Evolutionary conservation across 2,888 invertebrate species (phyloP).

Genomic region (Ennomos quercinarius): DNA sequence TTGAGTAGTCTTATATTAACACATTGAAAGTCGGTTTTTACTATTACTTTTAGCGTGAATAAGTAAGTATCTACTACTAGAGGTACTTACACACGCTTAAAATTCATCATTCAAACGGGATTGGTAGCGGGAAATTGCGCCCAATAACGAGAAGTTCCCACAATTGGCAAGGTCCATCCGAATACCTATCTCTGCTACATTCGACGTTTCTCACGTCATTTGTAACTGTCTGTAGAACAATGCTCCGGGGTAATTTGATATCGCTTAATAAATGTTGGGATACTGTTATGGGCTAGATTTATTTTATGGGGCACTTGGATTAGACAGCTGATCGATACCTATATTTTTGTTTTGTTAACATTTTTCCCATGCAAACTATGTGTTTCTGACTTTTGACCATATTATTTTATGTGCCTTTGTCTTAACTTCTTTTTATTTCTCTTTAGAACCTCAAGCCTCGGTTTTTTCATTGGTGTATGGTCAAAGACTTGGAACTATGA

Average conservation of each 20-base stretch:
- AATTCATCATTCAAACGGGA: conserved; percentile 35
- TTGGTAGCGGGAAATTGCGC: conserved; percentile 48
- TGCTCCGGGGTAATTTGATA: conserved; percentile 65
- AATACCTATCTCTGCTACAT: conserved; percentile 44
- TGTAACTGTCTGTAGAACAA: conserved; percentile 56
- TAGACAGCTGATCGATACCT: conserved; percentile 29
- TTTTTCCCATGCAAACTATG: conserved; percentile 10
- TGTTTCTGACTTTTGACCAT: neutral
- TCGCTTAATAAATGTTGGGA: conserved; percentile 54
- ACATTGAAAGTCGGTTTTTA: too few relatives aligned
- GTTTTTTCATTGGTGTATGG: too few relatives aligned
- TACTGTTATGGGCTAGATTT: conserved; percentile 47
- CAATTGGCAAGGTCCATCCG: conserved; percentile 52
- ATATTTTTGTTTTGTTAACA: conserved; percentile 17
- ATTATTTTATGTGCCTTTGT: neutral
- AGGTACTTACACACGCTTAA: conserved; percentile 12
- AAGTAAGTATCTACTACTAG: too few relatives aligned
- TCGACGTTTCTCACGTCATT: conserved; percentile 44
- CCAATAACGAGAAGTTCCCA: conserved; percentile 55
- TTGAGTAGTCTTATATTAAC: too few relatives aligned
- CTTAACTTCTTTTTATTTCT: too few relatives aligned
- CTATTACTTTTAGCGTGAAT: too few relatives aligned
- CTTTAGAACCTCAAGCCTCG: too few relatives aligned
- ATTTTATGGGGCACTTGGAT: conserved; percentile 7
- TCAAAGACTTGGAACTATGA: too few relatives aligned